A percentile compares a stretch with the other conserved stretches of the same genome.
phyloP scores from a whole-genome alignment of 2,888 invertebrate genomes.

The Drosophila affinis region DNA sequence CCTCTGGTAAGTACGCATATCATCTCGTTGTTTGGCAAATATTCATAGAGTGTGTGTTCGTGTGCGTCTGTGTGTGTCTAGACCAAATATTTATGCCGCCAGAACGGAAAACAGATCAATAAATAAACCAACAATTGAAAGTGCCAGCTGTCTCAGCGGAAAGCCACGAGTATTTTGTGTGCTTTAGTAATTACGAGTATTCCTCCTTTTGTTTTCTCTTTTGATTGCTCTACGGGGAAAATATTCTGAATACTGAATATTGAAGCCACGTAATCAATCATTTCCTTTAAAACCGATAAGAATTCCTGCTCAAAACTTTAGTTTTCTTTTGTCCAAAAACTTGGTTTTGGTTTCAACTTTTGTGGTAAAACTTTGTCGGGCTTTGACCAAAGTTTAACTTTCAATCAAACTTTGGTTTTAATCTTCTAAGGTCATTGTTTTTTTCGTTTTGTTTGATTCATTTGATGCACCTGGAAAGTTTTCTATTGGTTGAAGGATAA shows the following conservation, averaged over 20 bases:
- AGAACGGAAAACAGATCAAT: conserved; percentile 33
- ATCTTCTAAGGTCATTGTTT: background rate
- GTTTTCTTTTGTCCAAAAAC: conserved; percentile 10
- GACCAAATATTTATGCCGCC: conserved; percentile 26
- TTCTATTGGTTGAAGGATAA: background rate
- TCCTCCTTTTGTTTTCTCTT: background rate
- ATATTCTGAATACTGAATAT: background rate
- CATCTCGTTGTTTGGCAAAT: conserved; percentile 23
- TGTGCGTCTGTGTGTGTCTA: background rate
- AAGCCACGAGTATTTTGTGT: conserved; percentile 21
- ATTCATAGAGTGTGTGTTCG: background rate
- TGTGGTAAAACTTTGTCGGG: background rate
- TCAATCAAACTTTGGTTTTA: background rate
- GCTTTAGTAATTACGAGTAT: conserved; percentile 2
- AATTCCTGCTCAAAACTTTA: background rate
- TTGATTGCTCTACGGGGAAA: background rate
- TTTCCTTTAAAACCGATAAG: background rate
- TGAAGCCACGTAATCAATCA: background rate
- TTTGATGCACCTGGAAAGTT: background rate
- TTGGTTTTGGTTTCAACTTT: background rate
- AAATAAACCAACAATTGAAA: conserved; percentile 17
- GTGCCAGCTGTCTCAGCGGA: conserved; percentile 21
- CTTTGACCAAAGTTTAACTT: background rate
- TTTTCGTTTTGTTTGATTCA: background rate
- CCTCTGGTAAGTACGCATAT: background rate